Base-by-base conservation (phyloP, 2,113 vertebrate species). In the Patagioenas fasciata region DNA sequence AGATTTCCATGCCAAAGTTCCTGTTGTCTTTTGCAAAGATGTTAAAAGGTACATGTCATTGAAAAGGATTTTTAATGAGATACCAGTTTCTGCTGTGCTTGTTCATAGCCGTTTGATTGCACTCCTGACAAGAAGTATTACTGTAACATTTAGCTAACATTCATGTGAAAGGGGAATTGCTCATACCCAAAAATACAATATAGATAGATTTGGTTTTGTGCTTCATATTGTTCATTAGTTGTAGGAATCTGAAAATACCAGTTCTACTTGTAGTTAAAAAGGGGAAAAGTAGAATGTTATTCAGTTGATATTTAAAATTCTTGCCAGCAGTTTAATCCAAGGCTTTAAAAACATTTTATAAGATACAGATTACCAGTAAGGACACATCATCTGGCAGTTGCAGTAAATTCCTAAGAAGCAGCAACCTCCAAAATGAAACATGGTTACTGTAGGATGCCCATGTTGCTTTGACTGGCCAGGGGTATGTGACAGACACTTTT, bases 1-100 rank as follows among this genome's bases (percentile, higher is more conserved):
- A 32, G 99, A 99, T 98, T 99, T 99, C 97, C 99, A 99, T 48
- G 99, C 99, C 97, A 99, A 99, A 98, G 99, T 99, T 98, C 99
- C 99, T 91, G 98, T 99, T 89, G 98, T 99, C 74, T 99, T 99
- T 97, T 99, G 99, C 98, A 98, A 98, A 93, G 99, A 99, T 95
- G 95, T 97, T 67, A 98, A 97, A 97, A 99, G 98, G 99, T 99
- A 91, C 87, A 96, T 97, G 80, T 75, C 58, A 72, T 34, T 96
- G 47, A 72, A 44, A 66, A 88, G 40, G 23, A 75, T 48, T 84
- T 87, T 73, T 78, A 86, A 65, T 51, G 84, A 81, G 57, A 66
- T 78, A 18, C 32, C 9, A 5, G 1, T 42, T 71, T 85, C 40
- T 81, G 1, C 48, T 80, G 0, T 72, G 40, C 16, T 86, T 67